Base-by-base conservation (phyloP, 2,113 vertebrate genomes). In the Seriola aureovittata region DNA sequence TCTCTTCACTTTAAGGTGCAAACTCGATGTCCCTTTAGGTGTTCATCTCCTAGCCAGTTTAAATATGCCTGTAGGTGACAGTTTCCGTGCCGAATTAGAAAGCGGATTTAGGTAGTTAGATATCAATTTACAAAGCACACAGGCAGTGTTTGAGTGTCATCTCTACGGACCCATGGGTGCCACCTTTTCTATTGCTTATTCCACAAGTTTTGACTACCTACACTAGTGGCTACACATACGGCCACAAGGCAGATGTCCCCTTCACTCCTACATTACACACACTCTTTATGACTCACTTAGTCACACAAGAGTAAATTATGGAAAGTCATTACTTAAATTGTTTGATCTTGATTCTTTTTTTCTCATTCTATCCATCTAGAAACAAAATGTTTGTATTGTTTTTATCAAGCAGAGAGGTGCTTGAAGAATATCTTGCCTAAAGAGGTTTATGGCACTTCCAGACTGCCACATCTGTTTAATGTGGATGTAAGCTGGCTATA, bases 1-100 rank as follows among this genome's bases (percentile, higher is more conserved):
- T 78, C 71, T 32, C 60, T 82, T 65, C 48, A 75, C 34, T 88
- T 88, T 59, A 72, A 82, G 67, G 57, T 64, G 81, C 75, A 64
- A 73, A 46, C 72, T 63, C 75, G 72, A 38, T 85, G 84, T 78
- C 73, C 84, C 81, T 68, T 76, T 48, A 82, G 86, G 80, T 85
- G 54, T 64, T 82, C 69, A 44, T 79, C 77, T 68, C 70, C 57
- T 72, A 44, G 38, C 64, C 81, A 82, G 54, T 81, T 86, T 74
- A 85, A 87, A 89, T 82, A 80, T 80, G 77, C 83, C 81, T 59
- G 78, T 68, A 74, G 83, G 86, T 78, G 75, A 52, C 57, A 65
- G 23, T 84, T 81, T 68, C 19, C 69, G 70, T 82, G 80, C 46
- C 60, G 60, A 78, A 84, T 89, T 85, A 85, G 46, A 76, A 70